phyloP scores from a whole-genome alignment of 2,113 vertebrate genomes.

The Trachemys scripta region DNA sequence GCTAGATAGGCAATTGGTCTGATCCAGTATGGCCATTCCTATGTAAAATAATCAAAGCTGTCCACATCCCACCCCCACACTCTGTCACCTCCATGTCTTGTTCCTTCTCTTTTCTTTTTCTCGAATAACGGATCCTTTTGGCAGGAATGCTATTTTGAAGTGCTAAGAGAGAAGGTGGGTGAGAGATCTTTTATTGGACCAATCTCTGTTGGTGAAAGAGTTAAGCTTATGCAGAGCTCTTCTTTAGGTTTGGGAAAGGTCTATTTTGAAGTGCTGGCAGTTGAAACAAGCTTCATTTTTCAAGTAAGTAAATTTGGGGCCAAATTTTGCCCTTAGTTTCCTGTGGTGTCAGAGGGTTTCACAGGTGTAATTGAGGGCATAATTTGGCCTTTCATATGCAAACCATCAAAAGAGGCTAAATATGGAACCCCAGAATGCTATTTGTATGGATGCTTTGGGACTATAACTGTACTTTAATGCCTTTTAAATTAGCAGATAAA shows the following conservation, averaged over 20 bases:
- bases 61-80: not conserved
- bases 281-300: not conserved
- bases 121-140: not conserved
- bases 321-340: not conserved
- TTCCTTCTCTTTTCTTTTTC: not conserved
- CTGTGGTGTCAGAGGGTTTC: not conserved
- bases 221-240: not conserved
- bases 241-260: not conserved
- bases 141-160: not conserved
- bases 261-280: not conserved
- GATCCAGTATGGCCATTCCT: not conserved
- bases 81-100: not conserved
- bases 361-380: not conserved
- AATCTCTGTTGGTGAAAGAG: not conserved
- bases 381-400: not conserved
- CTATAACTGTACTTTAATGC: not conserved
- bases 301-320: not conserved
- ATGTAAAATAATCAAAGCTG: not conserved
- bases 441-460: not conserved
- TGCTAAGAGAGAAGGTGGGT: not conserved
- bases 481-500: not conserved
- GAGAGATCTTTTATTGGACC: not conserved
- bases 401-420: not conserved
- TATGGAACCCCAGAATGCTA: not conserved
- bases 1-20: not conserved